Evolutionary conservation across 2,888 invertebrate genomes (phyloP), one percentile per base, ranked within the genome.

Genomic region (Deilephila elpenor): DNA sequence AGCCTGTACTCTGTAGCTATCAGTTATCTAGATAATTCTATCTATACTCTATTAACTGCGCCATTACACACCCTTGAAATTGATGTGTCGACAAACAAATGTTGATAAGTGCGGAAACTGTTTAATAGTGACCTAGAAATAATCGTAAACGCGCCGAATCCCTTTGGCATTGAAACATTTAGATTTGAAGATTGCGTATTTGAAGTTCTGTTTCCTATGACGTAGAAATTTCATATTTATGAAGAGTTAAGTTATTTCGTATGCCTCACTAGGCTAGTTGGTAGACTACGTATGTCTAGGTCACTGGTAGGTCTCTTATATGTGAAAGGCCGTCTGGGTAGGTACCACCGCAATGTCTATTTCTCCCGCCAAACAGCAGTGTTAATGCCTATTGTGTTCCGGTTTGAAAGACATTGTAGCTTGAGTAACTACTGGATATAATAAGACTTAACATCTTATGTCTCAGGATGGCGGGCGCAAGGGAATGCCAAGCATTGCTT

Each of bases 11-110:
- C 14, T 8, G 14, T 19, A 64, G n/a, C n/a, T 44, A 64, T 44
- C 64, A 34, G 7, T 34, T 64, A 67, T 67, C 67, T 67, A 25
- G 67, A 67, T 67, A 67, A 19, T 5, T 56, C 25, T 67, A 67
- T 67, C 67, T 51, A 51, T 20, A 20, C 34, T 19, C 67, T 51
- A 67, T 51, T 67, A 67, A 51, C 25, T 51, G 67, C 51, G 67
- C 44, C 44, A 44, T 44, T 34, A n/a, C n/a, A 8, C 25, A 44
- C 25, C 67, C 67, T 6, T 67, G 67, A 67, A 51, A 51, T 44
- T 44, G 44, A 44, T 64, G 64, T 64, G 44, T 20, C 44, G 51
- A 67, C 67, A 67, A 64, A 51, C 25, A 44, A 56, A n/a, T 64
- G 20, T 14, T 44, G 64, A 67, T 67, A 67, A 51, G 2, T 20